These are phyloP conservation scores for Allophyes oxyacanthae DNA, from an alignment of 2,888 invertebrate species.

Conservation along the genomic window DNA sequence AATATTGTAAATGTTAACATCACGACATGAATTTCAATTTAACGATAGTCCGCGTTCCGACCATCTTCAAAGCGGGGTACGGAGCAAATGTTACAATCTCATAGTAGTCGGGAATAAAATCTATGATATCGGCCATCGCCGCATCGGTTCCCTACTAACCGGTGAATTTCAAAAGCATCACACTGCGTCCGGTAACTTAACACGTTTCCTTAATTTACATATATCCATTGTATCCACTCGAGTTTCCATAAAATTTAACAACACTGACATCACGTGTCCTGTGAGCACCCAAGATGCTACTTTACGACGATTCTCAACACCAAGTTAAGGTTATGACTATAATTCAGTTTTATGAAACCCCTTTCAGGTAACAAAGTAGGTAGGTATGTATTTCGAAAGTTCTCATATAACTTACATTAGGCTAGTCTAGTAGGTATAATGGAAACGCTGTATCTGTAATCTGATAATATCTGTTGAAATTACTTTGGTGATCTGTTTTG, in stretches of 20 bases:
- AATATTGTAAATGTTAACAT: constrained; percentile 69
- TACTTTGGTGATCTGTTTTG: constrained; percentile 34
- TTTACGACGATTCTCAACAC: constrained; percentile 85
- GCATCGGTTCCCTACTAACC: constrained; percentile 59
- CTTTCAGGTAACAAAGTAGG: constrained; percentile 86
- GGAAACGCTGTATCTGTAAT: constrained; percentile 20
- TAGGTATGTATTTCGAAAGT: constrained; percentile 82
- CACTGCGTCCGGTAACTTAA: constrained; percentile 61
- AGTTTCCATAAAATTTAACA: constrained; percentile 87
- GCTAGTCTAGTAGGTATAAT: constrained; percentile 39
- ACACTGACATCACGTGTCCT: constrained; percentile 82
- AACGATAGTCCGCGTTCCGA: constrained; percentile 63
- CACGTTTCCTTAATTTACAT: constrained; percentile 80
- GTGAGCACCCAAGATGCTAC: constrained; percentile 81
- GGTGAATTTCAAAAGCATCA: constrained; percentile 66
- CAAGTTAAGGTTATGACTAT: constrained; percentile 86
- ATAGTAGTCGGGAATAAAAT: constrained; percentile 59
- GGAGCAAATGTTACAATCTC: constrained; percentile 62
- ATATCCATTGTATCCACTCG: constrained; percentile 80
- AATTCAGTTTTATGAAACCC: constrained; percentile 88
- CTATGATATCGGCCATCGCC: constrained; percentile 55
- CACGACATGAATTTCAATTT: constrained; percentile 74
- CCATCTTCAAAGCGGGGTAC: constrained; percentile 40
- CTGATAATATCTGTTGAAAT: constrained; percentile 40
- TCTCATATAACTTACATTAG: constrained; percentile 77